These are phyloP conservation scores for Argyrosomus regius DNA, from an alignment of 2,797 vertebrate genomes.

Conservation along the genomic window DNA sequence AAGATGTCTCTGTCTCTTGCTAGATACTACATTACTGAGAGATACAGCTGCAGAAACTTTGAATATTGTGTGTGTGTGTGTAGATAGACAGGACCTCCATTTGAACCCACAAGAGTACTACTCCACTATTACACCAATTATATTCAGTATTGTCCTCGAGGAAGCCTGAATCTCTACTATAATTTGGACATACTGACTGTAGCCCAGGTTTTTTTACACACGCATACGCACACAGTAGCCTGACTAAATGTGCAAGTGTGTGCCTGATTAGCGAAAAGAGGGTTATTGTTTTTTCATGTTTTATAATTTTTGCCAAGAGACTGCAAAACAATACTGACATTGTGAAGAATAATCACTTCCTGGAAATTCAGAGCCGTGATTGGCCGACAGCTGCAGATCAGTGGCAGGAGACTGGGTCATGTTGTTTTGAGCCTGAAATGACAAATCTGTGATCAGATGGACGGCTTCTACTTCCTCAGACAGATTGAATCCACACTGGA, in stretches of 20 bases:
- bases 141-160: conserved; percentile 1
- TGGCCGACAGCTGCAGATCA: conserved; percentile 67
- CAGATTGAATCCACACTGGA: neutral
- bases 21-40: neutral
- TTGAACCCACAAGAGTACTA: neutral
- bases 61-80: neutral
- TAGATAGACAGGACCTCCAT: neutral
- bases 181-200: conserved; percentile 4
- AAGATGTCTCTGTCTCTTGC: conserved; percentile 9
- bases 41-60: neutral
- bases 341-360: conserved; percentile 70
- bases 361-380: conserved; percentile 53
- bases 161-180: neutral
- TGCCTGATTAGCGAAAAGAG: conserved; percentile 57
- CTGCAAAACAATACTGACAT: conserved; percentile 69
- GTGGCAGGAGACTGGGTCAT: conserved; percentile 58
- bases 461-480: conserved; percentile 32
- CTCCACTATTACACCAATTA: neutral
- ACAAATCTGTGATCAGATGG: conserved; percentile 65
- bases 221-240: conserved; percentile 11
- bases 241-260: conserved; percentile 26
- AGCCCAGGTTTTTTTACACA: conserved; percentile 1
- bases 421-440: conserved; percentile 53
- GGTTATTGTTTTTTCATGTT: conserved; percentile 41
- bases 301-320: conserved; percentile 45